A percentile compares a stretch with the other conserved stretches of the same genome.
Evolutionary conservation across 2,888 invertebrate genomes (phyloP).

Genomic region (Trimorus sp.): DNA sequence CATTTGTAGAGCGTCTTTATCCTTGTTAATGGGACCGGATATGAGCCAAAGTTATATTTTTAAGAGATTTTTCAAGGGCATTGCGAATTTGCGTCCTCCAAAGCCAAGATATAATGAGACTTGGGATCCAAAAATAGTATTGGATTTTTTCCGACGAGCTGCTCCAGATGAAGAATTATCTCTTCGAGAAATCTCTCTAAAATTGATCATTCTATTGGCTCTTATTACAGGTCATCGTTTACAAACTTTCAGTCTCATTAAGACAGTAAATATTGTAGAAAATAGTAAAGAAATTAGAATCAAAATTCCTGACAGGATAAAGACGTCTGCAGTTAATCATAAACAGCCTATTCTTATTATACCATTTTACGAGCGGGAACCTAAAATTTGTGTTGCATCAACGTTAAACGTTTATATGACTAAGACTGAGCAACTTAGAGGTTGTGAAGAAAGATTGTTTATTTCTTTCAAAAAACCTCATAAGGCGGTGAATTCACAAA

Average conservation of each 20-base stretch:
- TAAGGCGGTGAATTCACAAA: not conserved
- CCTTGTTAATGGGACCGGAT: slow-evolving; percentile 36
- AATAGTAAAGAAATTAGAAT: slow-evolving; percentile 28
- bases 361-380: slow-evolving; percentile 23
- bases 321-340: slow-evolving; percentile 30
- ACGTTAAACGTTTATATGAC: slow-evolving; percentile 21
- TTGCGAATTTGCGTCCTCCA: slow-evolving; percentile 31
- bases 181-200: slow-evolving; percentile 28
- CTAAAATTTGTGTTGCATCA: slow-evolving; percentile 34
- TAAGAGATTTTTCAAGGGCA: slow-evolving; percentile 53
- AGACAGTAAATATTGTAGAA: slow-evolving; percentile 8
- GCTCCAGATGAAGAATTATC: slow-evolving; percentile 29
- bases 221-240: slow-evolving; percentile 48
- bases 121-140: slow-evolving; percentile 44
- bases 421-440: slow-evolving; percentile 17
- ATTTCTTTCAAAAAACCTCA: slow-evolving; percentile 1
- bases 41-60: slow-evolving; percentile 30
- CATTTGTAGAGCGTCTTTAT: slow-evolving; percentile 41
- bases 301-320: slow-evolving; percentile 44
- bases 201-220: slow-evolving; percentile 49
- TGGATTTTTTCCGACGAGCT: slow-evolving; percentile 13
- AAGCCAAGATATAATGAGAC: slow-evolving; percentile 49
- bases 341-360: slow-evolving; percentile 43
- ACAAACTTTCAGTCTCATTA: slow-evolving; percentile 54
- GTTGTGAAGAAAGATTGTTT: not conserved